phyloP scores from a whole-genome alignment of 2,888 invertebrate genomes.

The Mythimna vitellina region DNA sequence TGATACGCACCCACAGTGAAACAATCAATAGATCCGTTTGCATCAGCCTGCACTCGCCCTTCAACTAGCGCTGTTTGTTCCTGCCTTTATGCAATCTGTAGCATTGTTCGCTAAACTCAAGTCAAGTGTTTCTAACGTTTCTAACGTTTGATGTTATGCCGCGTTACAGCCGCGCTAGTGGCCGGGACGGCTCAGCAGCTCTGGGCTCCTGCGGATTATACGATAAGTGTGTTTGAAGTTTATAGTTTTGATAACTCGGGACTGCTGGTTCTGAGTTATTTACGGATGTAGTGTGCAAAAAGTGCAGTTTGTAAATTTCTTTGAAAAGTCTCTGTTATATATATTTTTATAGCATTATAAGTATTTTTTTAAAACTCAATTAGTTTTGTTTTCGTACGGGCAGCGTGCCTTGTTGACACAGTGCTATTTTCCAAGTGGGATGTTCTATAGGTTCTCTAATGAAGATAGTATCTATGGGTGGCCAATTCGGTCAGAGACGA shows the following conservation, averaged over 20 bases:
- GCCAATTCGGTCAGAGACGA: neutral
- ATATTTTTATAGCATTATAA: too few species aligned
- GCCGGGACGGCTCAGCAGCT: neutral
- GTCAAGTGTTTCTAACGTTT: slow-evolving; percentile 18
- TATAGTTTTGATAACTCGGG: slow-evolving; percentile 3
- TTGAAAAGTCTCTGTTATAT: neutral
- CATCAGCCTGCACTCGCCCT: slow-evolving; percentile 3
- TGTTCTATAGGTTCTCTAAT: too few species aligned
- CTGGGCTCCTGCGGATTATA: neutral
- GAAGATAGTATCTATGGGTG: too few species aligned
- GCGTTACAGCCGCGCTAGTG: slow-evolving; percentile 6
- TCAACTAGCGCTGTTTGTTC: slow-evolving; percentile 20
- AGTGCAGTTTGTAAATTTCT: neutral
- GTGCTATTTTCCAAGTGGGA: too few species aligned
- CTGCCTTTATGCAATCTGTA: slow-evolving; percentile 45
- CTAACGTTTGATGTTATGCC: slow-evolving; percentile 3
- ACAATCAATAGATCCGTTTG: slow-evolving; percentile 5
- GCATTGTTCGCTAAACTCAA: slow-evolving; percentile 31
- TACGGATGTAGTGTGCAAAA: neutral
- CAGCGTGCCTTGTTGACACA: too few species aligned
- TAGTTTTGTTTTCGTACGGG: too few species aligned
- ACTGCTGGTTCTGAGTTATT: neutral
- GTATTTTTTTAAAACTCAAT: too few species aligned
- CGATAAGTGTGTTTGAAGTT: slow-evolving; percentile 5
- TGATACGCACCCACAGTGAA: neutral